Percentiles rank a stretch among this genome's conserved stretches.
These are phyloP conservation scores for Eristalis arbustorum DNA, from an alignment of 2,888 invertebrate species.

Conservation along the genomic window DNA sequence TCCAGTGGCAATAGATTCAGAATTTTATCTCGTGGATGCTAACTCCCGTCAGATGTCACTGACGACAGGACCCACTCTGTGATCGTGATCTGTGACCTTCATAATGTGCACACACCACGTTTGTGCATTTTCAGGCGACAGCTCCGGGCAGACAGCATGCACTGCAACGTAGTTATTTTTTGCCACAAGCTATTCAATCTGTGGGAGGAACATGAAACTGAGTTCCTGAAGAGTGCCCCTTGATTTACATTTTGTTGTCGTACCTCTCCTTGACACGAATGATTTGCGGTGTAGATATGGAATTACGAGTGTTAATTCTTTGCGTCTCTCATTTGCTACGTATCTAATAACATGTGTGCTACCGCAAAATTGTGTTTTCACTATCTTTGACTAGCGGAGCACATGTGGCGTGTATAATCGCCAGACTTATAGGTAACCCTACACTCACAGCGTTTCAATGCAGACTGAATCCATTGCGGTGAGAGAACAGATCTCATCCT, in stretches of 20 bases:
- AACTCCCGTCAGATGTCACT: too few relatives aligned
- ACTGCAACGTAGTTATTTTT: too few relatives aligned
- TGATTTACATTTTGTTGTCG: not conserved
- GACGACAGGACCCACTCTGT: too few relatives aligned
- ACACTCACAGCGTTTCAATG: not conserved
- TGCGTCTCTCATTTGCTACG: not conserved
- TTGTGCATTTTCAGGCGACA: too few relatives aligned
- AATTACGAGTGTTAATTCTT: not conserved
- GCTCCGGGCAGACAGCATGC: too few relatives aligned
- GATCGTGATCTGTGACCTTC: too few relatives aligned
- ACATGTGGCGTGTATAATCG: not conserved
- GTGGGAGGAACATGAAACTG: not conserved
- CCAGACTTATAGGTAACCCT: not conserved
- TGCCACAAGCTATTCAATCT: not conserved
- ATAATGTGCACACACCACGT: too few relatives aligned
- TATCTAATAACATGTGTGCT: conserved; percentile 28
- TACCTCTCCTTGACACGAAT: conserved; percentile 19
- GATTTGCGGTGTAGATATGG: conserved; percentile 31
- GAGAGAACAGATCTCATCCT: not conserved
- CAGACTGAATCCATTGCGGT: conserved; percentile 22
- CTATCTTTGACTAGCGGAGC: conserved; percentile 16
- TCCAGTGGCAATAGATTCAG: too few relatives aligned
- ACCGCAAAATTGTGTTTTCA: conserved; percentile 30
- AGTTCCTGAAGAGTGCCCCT: not conserved
- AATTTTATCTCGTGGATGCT: too few relatives aligned